A percentile compares a stretch with the other conserved stretches of the same genome.
Evolutionary conservation across 2,113 vertebrate genomes (phyloP).

Genomic region (Phalacrocorax pelagicus): DNA sequence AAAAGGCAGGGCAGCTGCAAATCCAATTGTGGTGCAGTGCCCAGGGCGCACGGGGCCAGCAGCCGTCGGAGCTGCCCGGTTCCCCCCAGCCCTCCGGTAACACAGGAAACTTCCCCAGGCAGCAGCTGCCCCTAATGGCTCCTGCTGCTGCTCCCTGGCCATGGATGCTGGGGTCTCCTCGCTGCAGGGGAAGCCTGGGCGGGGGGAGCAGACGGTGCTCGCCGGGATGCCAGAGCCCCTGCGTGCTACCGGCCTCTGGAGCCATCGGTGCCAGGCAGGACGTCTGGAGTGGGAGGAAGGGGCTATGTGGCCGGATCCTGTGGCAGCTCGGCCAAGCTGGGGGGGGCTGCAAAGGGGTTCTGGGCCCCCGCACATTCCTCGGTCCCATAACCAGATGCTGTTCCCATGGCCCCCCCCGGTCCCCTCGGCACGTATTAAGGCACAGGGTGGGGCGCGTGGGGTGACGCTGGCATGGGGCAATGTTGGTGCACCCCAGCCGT

Average conservation of each 20-base stretch:
- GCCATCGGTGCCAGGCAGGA: fast-evolving
- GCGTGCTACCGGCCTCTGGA: background rate
- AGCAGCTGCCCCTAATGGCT: background rate
- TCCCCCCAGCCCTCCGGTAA: background rate
- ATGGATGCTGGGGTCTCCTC: fast-evolving
- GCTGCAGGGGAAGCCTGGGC: background rate
- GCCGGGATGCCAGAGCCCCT: fast-evolving
- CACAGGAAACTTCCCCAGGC: background rate
- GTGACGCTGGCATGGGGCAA: fast-evolving
- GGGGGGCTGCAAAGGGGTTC: background rate
- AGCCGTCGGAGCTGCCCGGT: background rate
- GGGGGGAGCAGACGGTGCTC: background rate
- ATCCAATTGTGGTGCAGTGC: conserved; percentile 53
- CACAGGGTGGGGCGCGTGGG: fast-evolving
- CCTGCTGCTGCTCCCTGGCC: background rate
- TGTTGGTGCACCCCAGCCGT: background rate
- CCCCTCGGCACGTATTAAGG: background rate
- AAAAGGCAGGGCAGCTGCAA: conserved; percentile 58
- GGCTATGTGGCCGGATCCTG: background rate
- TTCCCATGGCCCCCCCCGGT: fast-evolving
- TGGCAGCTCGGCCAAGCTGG: background rate
- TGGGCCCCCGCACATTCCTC: fast-evolving
- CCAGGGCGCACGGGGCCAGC: background rate
- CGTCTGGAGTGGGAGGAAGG: fast-evolving
- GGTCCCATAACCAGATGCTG: fast-evolving